A percentile compares a stretch with the other conserved stretches of the same genome.
These are phyloP conservation scores for Drosophila atripex DNA, from an alignment of 2,888 invertebrate species.

Conservation along the genomic window DNA sequence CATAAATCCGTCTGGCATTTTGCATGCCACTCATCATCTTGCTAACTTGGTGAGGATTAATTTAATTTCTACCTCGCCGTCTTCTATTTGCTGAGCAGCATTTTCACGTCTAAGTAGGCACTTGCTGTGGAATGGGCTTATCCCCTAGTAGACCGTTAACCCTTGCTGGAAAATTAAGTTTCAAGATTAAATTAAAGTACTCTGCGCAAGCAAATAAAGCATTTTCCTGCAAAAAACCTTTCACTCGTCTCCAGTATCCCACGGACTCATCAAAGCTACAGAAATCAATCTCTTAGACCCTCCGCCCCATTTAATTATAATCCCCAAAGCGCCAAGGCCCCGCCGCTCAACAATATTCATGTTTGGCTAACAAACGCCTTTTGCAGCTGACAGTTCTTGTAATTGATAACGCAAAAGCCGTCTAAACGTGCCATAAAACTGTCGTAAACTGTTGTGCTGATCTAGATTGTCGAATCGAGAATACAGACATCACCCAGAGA, in stretches of 20 bases:
- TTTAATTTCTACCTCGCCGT: slow-evolving; percentile 57
- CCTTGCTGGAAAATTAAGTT: slow-evolving; percentile 19
- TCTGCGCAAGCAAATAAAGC: not conserved
- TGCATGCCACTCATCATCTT: slow-evolving; percentile 76
- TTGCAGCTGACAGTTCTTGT: slow-evolving; percentile 55
- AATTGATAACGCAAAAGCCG: slow-evolving; percentile 64
- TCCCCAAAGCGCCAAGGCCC: slow-evolving; percentile 20
- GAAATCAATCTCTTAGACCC: not conserved
- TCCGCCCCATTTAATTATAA: slow-evolving; percentile 3
- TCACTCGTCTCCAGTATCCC: not conserved
- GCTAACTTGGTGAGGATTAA: slow-evolving; percentile 68
- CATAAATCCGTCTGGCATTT: slow-evolving; percentile 77
- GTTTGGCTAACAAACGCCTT: slow-evolving; percentile 27
- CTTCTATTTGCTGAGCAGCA: slow-evolving; percentile 33
- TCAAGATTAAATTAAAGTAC: not conserved
- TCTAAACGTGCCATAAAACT: slow-evolving; percentile 71
- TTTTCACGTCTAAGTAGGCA: slow-evolving; percentile 31
- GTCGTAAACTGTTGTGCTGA: slow-evolving; percentile 66
- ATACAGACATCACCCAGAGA: slow-evolving; percentile 75
- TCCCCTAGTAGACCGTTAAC: slow-evolving; percentile 33
- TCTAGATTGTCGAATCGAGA: slow-evolving; percentile 79
- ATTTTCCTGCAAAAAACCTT: not conserved
- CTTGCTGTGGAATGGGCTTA: slow-evolving; percentile 10
- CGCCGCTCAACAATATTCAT: slow-evolving; percentile 18
- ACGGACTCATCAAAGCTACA: not conserved